Percentiles rank a stretch among this genome's conserved stretches.
Conservation (phyloP, 2,113 vertebrate genomes). For the Atractosteus spatula region DNA sequence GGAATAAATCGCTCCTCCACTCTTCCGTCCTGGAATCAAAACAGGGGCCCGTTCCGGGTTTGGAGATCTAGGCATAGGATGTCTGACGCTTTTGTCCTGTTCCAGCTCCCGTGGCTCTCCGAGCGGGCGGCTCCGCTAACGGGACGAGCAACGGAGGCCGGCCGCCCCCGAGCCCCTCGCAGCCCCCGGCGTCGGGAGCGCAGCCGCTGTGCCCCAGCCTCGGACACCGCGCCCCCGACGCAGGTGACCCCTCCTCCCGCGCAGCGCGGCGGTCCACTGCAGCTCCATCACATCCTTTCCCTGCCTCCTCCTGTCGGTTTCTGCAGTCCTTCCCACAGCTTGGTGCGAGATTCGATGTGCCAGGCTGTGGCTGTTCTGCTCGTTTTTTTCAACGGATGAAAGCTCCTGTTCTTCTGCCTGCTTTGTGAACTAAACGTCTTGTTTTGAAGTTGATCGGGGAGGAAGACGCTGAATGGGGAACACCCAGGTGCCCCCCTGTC, state of each 20-base stretch:
- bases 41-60: not conserved
- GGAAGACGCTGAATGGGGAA: no score
- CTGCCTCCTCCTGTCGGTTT: no score
- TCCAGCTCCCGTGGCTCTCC: constrained; percentile 71
- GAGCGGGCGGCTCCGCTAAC: constrained; percentile 71
- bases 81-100: constrained; percentile 20
- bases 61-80: not conserved
- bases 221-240: constrained; percentile 71
- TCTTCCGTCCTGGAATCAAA: no score
- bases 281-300: not conserved
- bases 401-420: no score
- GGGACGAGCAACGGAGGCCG: constrained; percentile 69
- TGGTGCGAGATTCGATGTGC: no score
- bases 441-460: no score
- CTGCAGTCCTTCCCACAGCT: no score
- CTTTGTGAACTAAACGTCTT: no score
- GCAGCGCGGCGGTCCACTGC: not conserved
- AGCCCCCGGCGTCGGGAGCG: constrained; percentile 62
- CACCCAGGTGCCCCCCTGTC: no score
- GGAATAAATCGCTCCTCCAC: no score
- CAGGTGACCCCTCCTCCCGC: constrained; percentile 57
- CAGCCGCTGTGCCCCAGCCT: constrained; percentile 65
- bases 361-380: no score
- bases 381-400: no score
- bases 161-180: constrained; percentile 69